Evolutionary conservation across 2,113 vertebrate genomes (phyloP), one percentile per base, ranked within the genome.

Genomic region (Mola mola): DNA sequence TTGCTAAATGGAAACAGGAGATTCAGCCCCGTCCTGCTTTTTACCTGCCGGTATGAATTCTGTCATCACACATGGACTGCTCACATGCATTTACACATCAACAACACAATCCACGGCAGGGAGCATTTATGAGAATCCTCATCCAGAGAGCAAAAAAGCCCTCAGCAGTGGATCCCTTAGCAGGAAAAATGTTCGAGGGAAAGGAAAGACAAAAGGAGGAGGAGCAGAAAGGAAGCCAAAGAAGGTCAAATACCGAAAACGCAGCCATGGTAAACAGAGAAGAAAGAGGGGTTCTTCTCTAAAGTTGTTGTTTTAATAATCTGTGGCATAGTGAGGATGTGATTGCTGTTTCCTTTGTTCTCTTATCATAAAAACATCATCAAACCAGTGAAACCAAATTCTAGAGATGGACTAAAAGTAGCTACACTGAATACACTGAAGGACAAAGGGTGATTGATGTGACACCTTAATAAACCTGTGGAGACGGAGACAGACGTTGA

Each of bases 271-370:
- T 52, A 68, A 79, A 78, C 62, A 88, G 81, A 20, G 8, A 19
- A 13, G 72, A 78, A 60, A 88, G 81, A 20, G 8, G 20, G 15
- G 72, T 58, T 79, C 64, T 66, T 74, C 74, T 85, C 56, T 78
- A 89, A 92, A 91, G 91, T 91, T 9, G 52, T 13, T 38, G 86
- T 87, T 67, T 75, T 85, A 91, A 85, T 89, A 88, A 49, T 89
- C 89, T 70, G 82, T 58, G 84, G 78, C 87, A 69, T 9, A 29
- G 28, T 5, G n/a, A 9, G 28, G 28, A 29, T 5, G n/a, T n/a
- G n/a, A 90, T 87, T 88, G 87, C 87, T 86, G 89, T 90, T 92
- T 90, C 86, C 76, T 85, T 87, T 76, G 84, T 85, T 56, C 31
- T 5, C 64, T 66, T 87, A 89, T 83, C 63, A 63, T 20, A 4